A percentile compares a stretch with the other conserved stretches of the same genome.
Evolutionary conservation across 2,797 vertebrate species (phyloP).

Genomic region (Tenualosa thibaudeaui): DNA sequence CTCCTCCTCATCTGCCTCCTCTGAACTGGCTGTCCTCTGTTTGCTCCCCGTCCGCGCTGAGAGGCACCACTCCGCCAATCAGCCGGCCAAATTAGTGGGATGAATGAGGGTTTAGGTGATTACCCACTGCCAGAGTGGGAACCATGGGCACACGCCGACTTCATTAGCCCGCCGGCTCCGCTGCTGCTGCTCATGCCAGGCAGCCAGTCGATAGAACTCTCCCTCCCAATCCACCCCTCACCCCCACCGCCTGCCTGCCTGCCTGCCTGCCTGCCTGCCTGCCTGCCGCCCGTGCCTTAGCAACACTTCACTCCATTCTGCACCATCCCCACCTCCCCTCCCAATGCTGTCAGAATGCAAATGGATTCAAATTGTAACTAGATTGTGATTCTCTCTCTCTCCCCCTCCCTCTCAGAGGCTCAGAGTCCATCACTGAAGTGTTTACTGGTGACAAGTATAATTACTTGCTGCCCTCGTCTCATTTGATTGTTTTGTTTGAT

Average conservation of each 20-base stretch:
- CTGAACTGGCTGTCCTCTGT: background rate
- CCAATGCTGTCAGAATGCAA: too few relatives aligned
- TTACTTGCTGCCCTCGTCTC: background rate
- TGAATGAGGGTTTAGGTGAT: slow-evolving; percentile 57
- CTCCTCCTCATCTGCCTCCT: background rate
- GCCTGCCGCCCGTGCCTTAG: too few relatives aligned
- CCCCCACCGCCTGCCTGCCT: too few relatives aligned
- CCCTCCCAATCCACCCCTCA: too few relatives aligned
- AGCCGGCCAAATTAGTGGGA: slow-evolving; percentile 58
- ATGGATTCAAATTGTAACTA: too few relatives aligned
- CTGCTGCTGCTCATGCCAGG: too few relatives aligned
- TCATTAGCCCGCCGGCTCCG: too few relatives aligned
- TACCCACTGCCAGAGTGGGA: slow-evolving; percentile 38
- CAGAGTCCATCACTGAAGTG: background rate
- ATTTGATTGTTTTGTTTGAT: background rate
- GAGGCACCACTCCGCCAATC: slow-evolving; percentile 39
- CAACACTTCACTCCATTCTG: too few relatives aligned
- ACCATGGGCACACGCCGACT: background rate
- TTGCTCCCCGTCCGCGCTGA: background rate
- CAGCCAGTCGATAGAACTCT: too few relatives aligned
- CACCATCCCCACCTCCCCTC: too few relatives aligned
- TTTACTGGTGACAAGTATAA: background rate
- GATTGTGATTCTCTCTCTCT: background rate
- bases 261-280: too few relatives aligned
- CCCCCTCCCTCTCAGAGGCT: background rate